phyloP scores from a whole-genome alignment of 2,113 vertebrate genomes.

The Scortum barcoo region DNA sequence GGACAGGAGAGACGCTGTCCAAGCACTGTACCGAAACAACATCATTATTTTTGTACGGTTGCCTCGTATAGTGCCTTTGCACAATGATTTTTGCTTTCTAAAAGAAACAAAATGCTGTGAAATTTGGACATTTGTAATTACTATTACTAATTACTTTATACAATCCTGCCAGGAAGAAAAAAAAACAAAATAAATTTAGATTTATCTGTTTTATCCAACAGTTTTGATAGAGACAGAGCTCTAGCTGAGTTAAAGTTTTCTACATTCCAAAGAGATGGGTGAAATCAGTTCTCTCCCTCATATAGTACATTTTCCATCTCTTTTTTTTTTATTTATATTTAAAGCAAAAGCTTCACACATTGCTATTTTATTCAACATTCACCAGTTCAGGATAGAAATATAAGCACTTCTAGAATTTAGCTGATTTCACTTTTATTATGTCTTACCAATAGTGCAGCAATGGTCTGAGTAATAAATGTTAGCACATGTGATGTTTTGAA shows the following conservation, averaged over 20 bases:
- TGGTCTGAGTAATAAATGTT: conserved; percentile 93
- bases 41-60: conserved; percentile 79
- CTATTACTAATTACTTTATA: conserved; percentile 56
- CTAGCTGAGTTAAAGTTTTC: conserved; percentile 56
- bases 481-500: conserved; percentile 86
- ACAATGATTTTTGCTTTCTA: conserved; percentile 84
- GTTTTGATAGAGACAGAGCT: conserved; percentile 42
- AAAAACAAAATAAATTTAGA: conserved; percentile 49
- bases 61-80: conserved; percentile 89
- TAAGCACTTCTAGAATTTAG: conserved; percentile 92
- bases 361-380: conserved; percentile 84
- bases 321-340: conserved; percentile 85
- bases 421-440: conserved; percentile 81
- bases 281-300: conserved; percentile 68
- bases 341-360: conserved; percentile 84
- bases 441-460: conserved; percentile 89
- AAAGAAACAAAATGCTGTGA: conserved; percentile 91
- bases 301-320: conserved; percentile 75
- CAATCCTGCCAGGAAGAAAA: conserved; percentile 65
- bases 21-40: conserved; percentile 90
- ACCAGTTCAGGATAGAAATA: conserved; percentile 85
- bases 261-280: conserved; percentile 73
- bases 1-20: conserved; percentile 79
- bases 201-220: conserved; percentile 36
- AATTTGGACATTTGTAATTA: conserved; percentile 81